Evolutionary conservation across 1,140 invertebrate species (phyloP).

Genomic region (Drosophila lini): DNA sequence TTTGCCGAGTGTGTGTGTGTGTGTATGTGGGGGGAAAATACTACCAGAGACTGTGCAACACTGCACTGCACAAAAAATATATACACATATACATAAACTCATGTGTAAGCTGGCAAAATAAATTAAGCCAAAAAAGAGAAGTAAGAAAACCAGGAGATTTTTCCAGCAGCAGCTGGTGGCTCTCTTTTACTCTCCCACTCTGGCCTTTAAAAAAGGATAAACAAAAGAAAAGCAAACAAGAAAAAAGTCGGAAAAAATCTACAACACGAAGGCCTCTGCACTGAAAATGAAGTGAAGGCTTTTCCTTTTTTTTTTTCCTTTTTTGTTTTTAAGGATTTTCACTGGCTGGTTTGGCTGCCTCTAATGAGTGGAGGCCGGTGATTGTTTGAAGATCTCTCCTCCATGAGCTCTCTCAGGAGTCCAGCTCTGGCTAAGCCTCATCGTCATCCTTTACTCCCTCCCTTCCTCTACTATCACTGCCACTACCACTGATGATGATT

Average conservation of each 20-base stretch:
- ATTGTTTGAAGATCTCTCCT: conserved; percentile 22
- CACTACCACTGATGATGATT: conserved; percentile 48
- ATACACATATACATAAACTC: neutral
- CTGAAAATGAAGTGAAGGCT: conserved; percentile 50
- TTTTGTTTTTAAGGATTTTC: conserved; percentile 23
- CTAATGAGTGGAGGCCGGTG: conserved; percentile 51
- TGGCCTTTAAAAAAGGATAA: conserved; percentile 43
- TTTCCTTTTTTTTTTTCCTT: neutral
- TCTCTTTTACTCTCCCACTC: neutral
- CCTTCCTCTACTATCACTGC: neutral
- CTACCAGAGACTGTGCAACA: conserved; percentile 1
- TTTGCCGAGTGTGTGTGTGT: conserved; percentile 55
- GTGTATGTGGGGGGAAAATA: neutral
- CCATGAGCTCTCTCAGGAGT: conserved; percentile 7
- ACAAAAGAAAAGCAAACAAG: conserved; percentile 48
- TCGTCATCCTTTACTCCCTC: neutral
- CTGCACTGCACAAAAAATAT: conserved; percentile 3
- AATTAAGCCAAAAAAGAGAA: conserved; percentile 56
- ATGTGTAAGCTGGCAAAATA: conserved; percentile 43
- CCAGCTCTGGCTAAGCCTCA: neutral
- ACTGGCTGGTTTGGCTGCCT: conserved; percentile 24
- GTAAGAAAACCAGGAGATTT: conserved; percentile 25
- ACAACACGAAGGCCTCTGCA: conserved; percentile 28
- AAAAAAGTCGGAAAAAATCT: conserved; percentile 5
- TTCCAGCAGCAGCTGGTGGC: neutral